Evolutionary conservation across 2,888 invertebrate species (phyloP).

Genomic region (Chrysotoxum bicinctum): DNA sequence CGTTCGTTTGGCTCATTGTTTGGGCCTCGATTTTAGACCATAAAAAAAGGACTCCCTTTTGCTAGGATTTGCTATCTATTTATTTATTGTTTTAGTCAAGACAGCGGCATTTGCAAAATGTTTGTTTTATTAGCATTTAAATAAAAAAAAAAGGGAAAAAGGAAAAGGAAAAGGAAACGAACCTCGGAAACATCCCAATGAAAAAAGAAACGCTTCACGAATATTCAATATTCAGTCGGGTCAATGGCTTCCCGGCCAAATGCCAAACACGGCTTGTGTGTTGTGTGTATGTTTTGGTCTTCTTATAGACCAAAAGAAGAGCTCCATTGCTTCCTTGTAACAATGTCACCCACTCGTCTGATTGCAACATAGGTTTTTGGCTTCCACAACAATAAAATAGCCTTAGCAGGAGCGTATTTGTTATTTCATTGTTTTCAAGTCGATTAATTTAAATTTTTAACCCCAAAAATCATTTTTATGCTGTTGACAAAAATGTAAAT

Average conservation of each 20-base stretch:
- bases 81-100: constrained; percentile 57
- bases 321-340: constrained; percentile 52
- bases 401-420: not conserved
- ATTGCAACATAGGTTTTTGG: not conserved
- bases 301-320: not conserved
- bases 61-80: constrained; percentile 41
- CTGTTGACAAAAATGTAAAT: no score
- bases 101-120: constrained; percentile 48
- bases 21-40: not conserved
- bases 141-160: constrained; percentile 34
- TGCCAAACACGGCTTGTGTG: constrained; percentile 43
- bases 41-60: constrained; percentile 18
- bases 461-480: no score
- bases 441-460: not conserved
- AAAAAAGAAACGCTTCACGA: constrained; percentile 52
- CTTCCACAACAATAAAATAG: not conserved
- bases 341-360: constrained; percentile 71
- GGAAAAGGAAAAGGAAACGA: not conserved
- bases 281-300: not conserved
- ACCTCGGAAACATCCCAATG: not conserved
- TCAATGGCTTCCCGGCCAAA: constrained; percentile 56
- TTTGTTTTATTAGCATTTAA: constrained; percentile 70
- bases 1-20: constrained; percentile 42
- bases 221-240: constrained; percentile 69
- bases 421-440: not conserved